These are phyloP conservation scores for Synchiropus splendidus DNA, from an alignment of 2,113 vertebrate species.

Conservation along the genomic window DNA sequence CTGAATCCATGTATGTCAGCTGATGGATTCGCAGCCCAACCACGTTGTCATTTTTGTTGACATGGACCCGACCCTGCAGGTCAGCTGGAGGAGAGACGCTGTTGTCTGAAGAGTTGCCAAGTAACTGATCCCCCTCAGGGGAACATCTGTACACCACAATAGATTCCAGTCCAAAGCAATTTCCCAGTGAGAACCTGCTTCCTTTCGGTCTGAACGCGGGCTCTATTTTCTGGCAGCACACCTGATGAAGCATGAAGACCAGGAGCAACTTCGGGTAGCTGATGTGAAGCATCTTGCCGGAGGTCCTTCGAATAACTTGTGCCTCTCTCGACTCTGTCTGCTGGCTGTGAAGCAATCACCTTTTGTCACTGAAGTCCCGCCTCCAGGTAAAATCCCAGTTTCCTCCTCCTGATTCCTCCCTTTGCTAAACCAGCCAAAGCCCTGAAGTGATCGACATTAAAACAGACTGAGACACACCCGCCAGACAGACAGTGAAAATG, in stretches of 20 bases:
- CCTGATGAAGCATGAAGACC: constrained; percentile 26
- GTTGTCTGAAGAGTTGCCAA: constrained; percentile 51
- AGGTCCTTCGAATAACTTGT: constrained; percentile 7
- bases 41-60: constrained; percentile 7
- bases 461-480: background rate
- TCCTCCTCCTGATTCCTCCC: constrained; percentile 23
- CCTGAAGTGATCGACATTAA: background rate
- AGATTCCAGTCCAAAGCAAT: constrained; percentile 60
- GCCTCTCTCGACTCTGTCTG: constrained; percentile 5
- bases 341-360: constrained; percentile 14
- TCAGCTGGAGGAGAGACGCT: constrained; percentile 8
- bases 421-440: background rate
- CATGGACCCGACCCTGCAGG: constrained; percentile 33
- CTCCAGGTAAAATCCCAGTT: constrained; percentile 29
- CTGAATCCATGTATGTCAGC: constrained; percentile 47
- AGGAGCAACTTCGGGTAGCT: constrained; percentile 23
- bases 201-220: constrained; percentile 25
- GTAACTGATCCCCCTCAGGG: constrained; percentile 40
- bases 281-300: constrained; percentile 35
- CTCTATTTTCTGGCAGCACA: constrained; percentile 22
- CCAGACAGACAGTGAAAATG: background rate
- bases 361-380: constrained; percentile 41
- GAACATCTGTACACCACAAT: constrained; percentile 44
- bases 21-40: constrained; percentile 44
- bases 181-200: constrained; percentile 39